Conservation (phyloP, 2,113 vertebrate species). For the Halcyon senegalensis region DNA sequence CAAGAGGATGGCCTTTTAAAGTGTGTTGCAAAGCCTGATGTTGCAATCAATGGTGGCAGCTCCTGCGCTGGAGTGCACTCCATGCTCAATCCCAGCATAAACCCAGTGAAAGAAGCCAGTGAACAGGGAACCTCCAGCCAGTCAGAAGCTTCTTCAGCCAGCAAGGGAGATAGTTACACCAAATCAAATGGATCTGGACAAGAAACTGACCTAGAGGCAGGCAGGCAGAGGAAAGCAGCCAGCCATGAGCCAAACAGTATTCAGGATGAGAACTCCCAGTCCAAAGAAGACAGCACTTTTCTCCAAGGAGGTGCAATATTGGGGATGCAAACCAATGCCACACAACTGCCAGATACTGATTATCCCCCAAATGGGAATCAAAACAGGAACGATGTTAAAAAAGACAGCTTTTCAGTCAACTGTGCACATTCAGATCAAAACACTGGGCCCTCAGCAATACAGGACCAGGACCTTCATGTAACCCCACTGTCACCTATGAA, state of each 20-base stretch:
- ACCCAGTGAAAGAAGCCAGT: neutral
- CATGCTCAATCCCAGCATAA: neutral
- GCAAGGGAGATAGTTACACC: neutral
- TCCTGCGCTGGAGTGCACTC: neutral
- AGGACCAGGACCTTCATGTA: neutral
- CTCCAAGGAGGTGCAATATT: neutral
- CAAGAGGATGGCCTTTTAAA: neutral
- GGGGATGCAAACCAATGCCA: neutral
- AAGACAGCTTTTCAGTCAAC: neutral
- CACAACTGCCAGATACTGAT: constrained; percentile 31
- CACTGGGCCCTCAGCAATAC: neutral
- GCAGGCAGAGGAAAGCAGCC: neutral
- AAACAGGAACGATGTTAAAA: neutral
- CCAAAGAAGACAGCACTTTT: neutral
- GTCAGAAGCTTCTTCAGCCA: neutral
- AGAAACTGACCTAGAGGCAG: neutral
- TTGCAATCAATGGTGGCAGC: constrained; percentile 46
- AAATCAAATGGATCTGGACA: neutral
- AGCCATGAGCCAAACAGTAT: neutral
- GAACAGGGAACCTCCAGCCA: neutral
- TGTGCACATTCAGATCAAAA: neutral
- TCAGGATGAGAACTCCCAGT: neutral
- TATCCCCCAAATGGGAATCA: neutral
- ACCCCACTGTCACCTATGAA: neutral
- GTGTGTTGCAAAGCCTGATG: neutral